phyloP scores from a whole-genome alignment of 2,797 vertebrate species.

The Anniella stebbinsi region DNA sequence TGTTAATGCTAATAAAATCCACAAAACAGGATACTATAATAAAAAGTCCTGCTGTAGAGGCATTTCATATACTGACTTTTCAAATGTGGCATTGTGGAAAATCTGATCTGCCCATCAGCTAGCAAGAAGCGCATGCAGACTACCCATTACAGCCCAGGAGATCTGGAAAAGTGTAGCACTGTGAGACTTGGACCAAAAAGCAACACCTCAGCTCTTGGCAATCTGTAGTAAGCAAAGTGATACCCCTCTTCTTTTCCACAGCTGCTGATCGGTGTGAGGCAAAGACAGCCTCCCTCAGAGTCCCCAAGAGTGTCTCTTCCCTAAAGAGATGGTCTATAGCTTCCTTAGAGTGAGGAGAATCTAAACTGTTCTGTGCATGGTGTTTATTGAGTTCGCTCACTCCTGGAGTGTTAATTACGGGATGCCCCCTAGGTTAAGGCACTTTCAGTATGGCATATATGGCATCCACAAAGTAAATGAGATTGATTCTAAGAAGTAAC shows the following conservation, averaged over 20 bases:
- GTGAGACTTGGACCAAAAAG: neutral
- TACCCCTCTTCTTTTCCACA: neutral
- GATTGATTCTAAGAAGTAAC: neutral
- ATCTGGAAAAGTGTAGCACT: slow-evolving; percentile 1
- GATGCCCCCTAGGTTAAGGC: slow-evolving; percentile 41
- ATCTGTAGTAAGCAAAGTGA: neutral
- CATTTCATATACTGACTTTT: neutral
- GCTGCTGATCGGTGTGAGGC: slow-evolving; percentile 5
- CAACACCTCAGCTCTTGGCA: slow-evolving; percentile 4
- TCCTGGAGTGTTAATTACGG: slow-evolving; percentile 20
- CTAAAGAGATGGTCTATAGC: neutral
- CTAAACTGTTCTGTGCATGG: slow-evolving; percentile 9
- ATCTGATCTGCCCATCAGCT: neutral
- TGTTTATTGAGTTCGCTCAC: neutral
- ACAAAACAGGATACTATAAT: neutral
- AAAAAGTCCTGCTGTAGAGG: neutral
- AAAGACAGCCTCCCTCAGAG: neutral
- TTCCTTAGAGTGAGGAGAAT: neutral
- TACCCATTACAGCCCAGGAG: slow-evolving; percentile 31
- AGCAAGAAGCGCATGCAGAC: neutral
- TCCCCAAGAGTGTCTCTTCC: neutral
- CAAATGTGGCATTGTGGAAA: neutral
- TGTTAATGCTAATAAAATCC: neutral
- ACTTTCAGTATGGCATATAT: slow-evolving; percentile 37
- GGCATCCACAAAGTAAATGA: slow-evolving; percentile 26